These are phyloP conservation scores for Eilema griseolum DNA, from an alignment of 2,888 invertebrate species.

Conservation along the genomic window DNA sequence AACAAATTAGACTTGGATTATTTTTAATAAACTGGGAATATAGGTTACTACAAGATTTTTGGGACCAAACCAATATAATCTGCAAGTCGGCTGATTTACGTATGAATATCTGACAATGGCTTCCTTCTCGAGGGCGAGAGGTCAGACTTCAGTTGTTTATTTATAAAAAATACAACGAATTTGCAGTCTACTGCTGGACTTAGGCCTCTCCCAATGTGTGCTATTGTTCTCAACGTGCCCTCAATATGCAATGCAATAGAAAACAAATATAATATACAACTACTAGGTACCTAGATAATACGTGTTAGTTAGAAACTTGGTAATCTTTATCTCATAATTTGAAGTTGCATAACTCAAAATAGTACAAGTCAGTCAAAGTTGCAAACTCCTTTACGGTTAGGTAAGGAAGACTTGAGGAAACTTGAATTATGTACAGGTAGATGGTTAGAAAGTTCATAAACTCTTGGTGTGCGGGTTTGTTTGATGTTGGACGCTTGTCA, in stretches of 20 bases:
- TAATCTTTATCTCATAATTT: not conserved
- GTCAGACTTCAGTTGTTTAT: not conserved
- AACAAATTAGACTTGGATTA: not conserved
- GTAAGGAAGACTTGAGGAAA: slow-evolving; percentile 15
- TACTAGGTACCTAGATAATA: too few relatives aligned
- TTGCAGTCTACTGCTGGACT: too few relatives aligned
- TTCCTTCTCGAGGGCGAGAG: not conserved
- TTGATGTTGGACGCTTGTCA: slow-evolving; percentile 36
- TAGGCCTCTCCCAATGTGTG: too few relatives aligned
- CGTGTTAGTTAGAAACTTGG: not conserved
- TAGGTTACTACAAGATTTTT: not conserved
- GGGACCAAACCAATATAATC: not conserved
- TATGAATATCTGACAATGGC: not conserved
- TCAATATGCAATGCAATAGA: too few relatives aligned
- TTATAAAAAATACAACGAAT: too few relatives aligned
- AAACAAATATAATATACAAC: too few relatives aligned
- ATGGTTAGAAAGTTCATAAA: slow-evolving; percentile 42
- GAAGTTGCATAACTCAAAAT: not conserved
- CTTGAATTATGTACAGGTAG: slow-evolving; percentile 36
- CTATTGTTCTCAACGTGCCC: too few relatives aligned
- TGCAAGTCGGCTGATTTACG: not conserved
- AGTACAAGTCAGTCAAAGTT: not conserved
- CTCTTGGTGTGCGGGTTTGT: slow-evolving; percentile 35
- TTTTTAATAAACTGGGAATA: not conserved
- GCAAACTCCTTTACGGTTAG: not conserved